Evolutionary conservation across 2,888 invertebrate genomes (phyloP).

Genomic region (Drosophila nr. fundita): DNA sequence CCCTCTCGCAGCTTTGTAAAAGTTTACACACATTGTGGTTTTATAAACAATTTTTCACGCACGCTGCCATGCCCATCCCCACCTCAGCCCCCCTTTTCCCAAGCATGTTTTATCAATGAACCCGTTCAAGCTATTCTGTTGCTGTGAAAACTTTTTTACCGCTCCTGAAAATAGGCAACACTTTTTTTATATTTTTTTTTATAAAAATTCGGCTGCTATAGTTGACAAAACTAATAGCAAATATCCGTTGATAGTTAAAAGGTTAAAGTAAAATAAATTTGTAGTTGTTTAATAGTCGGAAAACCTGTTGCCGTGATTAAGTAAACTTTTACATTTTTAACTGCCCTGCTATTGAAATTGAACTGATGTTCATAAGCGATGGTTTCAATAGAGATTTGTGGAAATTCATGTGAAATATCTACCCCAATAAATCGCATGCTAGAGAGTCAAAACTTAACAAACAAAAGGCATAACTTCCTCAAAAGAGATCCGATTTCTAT

Average conservation of each 20-base stretch:
- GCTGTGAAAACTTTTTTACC: neutral
- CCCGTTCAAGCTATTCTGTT: slow-evolving; percentile 10
- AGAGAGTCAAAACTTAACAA: neutral
- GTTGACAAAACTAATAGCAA: neutral
- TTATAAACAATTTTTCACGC: slow-evolving; percentile 61
- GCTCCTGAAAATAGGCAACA: slow-evolving; percentile 49
- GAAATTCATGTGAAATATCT: neutral
- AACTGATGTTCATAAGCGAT: neutral
- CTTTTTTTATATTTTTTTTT: slow-evolving; percentile 2
- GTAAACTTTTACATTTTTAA: neutral
- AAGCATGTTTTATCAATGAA: slow-evolving; percentile 60
- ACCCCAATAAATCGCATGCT: neutral
- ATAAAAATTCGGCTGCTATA: neutral
- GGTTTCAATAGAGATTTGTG: neutral
- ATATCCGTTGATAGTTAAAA: neutral
- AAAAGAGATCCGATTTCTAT: neutral
- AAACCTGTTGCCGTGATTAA: neutral
- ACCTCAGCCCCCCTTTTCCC: neutral
- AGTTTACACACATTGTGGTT: slow-evolving; percentile 45
- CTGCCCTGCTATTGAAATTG: neutral
- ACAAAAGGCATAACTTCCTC: neutral
- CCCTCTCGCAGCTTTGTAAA: slow-evolving; percentile 14
- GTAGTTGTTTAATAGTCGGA: neutral
- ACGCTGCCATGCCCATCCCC: slow-evolving; percentile 7
- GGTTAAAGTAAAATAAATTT: neutral